Evolutionary conservation across 1,140 invertebrate genomes (phyloP).

Genomic region (Drosophila pandora): DNA sequence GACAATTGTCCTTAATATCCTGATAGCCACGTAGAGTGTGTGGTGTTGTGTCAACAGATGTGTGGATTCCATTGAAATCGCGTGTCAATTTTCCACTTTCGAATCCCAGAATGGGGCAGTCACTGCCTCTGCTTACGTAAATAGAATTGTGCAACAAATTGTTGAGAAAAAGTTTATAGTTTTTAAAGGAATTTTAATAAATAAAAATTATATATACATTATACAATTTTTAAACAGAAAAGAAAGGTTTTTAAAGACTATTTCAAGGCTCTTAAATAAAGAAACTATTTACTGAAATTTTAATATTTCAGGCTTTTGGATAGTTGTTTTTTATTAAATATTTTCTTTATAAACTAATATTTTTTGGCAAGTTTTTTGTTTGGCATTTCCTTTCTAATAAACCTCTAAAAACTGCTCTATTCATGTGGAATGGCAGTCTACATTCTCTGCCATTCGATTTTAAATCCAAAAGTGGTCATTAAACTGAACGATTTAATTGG

Average conservation of each 20-base stretch:
- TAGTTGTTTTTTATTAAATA: too few species aligned
- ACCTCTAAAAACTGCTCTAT: slow-evolving; percentile 1
- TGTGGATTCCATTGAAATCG: slow-evolving; percentile 40
- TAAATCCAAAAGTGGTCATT: slow-evolving; percentile 47
- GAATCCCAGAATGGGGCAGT: slow-evolving; percentile 33
- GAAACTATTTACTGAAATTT: too few species aligned
- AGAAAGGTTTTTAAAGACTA: too few species aligned
- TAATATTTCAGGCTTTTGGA: too few species aligned
- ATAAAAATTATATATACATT: background rate
- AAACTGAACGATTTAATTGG: slow-evolving; percentile 76
- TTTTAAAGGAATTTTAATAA: background rate
- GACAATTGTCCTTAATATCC: background rate
- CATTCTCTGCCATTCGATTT: slow-evolving; percentile 13
- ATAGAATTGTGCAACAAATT: slow-evolving; percentile 50
- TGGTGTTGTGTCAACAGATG: slow-evolving; percentile 51
- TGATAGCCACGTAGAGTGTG: background rate
- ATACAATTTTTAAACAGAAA: too few species aligned
- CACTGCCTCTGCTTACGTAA: slow-evolving; percentile 53
- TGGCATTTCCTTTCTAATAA: too few species aligned
- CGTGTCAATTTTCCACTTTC: slow-evolving; percentile 21
- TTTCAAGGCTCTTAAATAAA: too few species aligned
- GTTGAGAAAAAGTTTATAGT: background rate
- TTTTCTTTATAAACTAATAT: too few species aligned
- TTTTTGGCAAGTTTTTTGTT: too few species aligned
- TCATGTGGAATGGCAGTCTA: slow-evolving; percentile 33